Evolutionary conservation across 2,888 invertebrate genomes (phyloP).

Genomic region (Oconnorella tubifera): DNA sequence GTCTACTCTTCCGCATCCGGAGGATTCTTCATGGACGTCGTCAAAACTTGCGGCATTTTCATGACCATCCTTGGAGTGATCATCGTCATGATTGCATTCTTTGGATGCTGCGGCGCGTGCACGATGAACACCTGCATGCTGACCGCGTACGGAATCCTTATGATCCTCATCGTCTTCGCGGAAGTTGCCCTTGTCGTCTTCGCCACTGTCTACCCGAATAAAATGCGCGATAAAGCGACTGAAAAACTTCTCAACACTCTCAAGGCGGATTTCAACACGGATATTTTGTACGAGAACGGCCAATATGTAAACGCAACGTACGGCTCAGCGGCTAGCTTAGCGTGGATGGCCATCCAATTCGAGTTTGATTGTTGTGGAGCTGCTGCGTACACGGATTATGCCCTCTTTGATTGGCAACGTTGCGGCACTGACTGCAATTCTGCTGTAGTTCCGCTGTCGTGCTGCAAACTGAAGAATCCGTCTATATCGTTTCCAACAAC

Average conservation of each 20-base stretch:
- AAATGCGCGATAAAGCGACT: too few species aligned
- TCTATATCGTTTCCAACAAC: neutral
- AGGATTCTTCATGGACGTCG: neutral
- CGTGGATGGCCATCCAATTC: too few species aligned
- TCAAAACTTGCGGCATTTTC: slow-evolving; percentile 10
- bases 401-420: neutral
- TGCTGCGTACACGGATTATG: neutral
- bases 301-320: too few species aligned
- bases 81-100: neutral
- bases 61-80: slow-evolving; percentile 14
- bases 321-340: too few species aligned
- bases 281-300: too few species aligned
- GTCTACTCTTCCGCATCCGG: neutral
- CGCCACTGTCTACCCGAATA: slow-evolving; percentile 2
- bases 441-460: neutral
- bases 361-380: neutral
- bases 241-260: too few species aligned
- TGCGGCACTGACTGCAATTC: neutral
- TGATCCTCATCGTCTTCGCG: slow-evolving; percentile 7
- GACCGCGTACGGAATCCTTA: neutral
- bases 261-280: too few species aligned
- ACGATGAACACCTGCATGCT: slow-evolving; percentile 8
- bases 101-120: slow-evolving; percentile 17
- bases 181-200: slow-evolving; percentile 16
- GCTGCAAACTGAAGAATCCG: too few species aligned